Evolutionary conservation across 2,888 invertebrate genomes (phyloP), one percentile per base, ranked within the genome.

Genomic region (Pharmacophagus antenor): DNA sequence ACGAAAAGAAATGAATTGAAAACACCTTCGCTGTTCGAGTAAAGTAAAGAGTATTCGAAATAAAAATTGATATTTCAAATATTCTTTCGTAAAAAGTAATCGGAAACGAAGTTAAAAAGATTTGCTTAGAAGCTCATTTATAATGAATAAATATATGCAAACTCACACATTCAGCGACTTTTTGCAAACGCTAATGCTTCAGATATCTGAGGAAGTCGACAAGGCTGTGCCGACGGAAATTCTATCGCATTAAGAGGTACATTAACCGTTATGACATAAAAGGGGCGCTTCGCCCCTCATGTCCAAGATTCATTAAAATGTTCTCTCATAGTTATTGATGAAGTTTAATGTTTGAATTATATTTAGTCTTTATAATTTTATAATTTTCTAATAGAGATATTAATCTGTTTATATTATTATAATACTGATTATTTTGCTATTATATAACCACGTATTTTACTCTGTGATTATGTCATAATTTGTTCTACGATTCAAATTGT

Each of bases 191-290:
- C 75, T 80, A 81, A 82, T 80, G 77, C 72, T 70, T 71, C 71
- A 70, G 70, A 75, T 80, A 77, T 73, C 73, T 71, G 68, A 71
- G 82, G 82, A 81, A 80, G 78, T 77, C 77, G 77, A 74, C 72
- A 70, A 70, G 72, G 67, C 70, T 70, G 72, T 65, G 68, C 69
- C 67, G 65, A 63, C 78, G 84, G 87, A 87, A 85, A 87, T 85
- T 83, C 82, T 81, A 72, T 71, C 73, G 77, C 82, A 81, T 83
- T 85, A 83, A 69, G 76, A 75, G 73, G 70, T 74, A 77, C 82
- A 85, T 84, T 83, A 80, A 77, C 81, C 70, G 79, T 75, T 78
- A 77, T 79, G 76, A 71, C 52, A 56, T 76, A 74, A 74, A 81
- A 76, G 71, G 78, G 81, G 77, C 73, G 77, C 76, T 71, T 68